Conservation (phyloP, 1,140 invertebrate genomes). For the Drosophila repletoides region DNA sequence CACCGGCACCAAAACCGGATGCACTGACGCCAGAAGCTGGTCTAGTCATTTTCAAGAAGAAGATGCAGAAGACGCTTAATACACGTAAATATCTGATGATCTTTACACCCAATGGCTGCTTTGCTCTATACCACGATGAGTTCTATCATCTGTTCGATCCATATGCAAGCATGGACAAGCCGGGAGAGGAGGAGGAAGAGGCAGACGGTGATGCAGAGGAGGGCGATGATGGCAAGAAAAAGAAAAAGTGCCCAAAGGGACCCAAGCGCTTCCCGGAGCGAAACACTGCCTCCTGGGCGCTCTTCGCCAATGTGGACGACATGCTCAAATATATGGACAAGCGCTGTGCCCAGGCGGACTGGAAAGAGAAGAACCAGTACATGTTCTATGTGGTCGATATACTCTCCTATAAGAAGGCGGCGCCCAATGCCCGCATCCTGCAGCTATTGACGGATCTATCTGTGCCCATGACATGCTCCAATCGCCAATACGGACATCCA, state of each 20-base stretch:
- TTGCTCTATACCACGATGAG: conserved; percentile 84
- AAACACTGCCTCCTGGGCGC: conserved; percentile 76
- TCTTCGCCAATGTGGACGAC: conserved; percentile 62
- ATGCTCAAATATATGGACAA: conserved; percentile 64
- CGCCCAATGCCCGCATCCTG: conserved; percentile 61
- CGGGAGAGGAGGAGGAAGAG: conserved; percentile 36
- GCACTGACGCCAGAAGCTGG: conserved; percentile 7
- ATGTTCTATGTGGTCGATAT: conserved; percentile 71
- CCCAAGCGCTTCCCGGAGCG: conserved; percentile 63
- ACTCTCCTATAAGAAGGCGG: conserved; percentile 66
- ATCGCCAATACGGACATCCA: conserved; percentile 48
- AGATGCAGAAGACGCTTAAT: conserved; percentile 41
- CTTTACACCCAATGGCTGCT: conserved; percentile 83
- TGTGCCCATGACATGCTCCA: conserved; percentile 65
- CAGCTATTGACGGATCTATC: conserved; percentile 72
- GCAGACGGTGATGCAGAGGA: conserved; percentile 23
- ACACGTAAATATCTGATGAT: conserved; percentile 84
- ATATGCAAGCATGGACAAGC: conserved; percentile 81
- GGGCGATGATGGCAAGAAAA: conserved; percentile 30
- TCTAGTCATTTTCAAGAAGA: conserved; percentile 38
- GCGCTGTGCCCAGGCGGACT: conserved; percentile 41
- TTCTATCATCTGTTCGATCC: conserved; percentile 85
- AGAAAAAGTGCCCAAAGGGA: conserved; percentile 54
- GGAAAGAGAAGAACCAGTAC: conserved; percentile 59
- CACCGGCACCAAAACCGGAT: conserved; percentile 12